phyloP scores from a whole-genome alignment of 37 sponge, comb jelly and placozoan species.

The Mnemiopsis leidyi region DNA sequence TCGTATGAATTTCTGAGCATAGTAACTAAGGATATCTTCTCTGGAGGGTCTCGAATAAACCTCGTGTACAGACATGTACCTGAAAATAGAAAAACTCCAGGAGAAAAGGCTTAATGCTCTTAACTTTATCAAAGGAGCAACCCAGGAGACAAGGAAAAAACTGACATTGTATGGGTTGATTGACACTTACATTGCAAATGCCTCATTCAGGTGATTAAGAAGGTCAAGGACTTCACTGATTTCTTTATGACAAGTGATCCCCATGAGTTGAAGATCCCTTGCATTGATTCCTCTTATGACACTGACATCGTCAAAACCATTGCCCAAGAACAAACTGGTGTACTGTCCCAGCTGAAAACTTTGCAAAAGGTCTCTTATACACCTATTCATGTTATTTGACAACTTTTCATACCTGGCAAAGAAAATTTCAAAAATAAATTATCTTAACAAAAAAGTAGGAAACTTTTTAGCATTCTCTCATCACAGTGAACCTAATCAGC shows the following conservation, averaged over 20 bases:
- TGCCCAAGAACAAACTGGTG: background rate
- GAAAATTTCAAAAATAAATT: too few species aligned
- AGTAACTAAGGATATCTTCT: background rate
- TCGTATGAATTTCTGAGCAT: background rate
- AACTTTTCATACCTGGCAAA: too few species aligned
- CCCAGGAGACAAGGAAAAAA: too few species aligned
- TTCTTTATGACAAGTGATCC: constrained; percentile 25
- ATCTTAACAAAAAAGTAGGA: too few species aligned
- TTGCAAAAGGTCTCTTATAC: background rate
- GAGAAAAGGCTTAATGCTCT: background rate
- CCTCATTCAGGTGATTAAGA: background rate
- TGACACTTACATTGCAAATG: background rate
- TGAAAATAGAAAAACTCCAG: background rate
- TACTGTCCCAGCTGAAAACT: background rate
- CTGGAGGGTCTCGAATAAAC: background rate
- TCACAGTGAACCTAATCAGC: too few species aligned
- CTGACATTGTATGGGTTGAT: background rate
- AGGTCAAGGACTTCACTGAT: background rate
- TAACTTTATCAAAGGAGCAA: background rate
- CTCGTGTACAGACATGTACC: constrained; percentile 45
- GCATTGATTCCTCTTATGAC: constrained; percentile 50
- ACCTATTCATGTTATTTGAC: background rate
- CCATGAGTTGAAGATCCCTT: constrained; percentile 11
- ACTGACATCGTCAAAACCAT: constrained; percentile 40
- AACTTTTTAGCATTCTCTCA: too few species aligned